These are phyloP conservation scores for Catharus bicknelli DNA, from an alignment of 2,113 vertebrate species.

Conservation along the genomic window DNA sequence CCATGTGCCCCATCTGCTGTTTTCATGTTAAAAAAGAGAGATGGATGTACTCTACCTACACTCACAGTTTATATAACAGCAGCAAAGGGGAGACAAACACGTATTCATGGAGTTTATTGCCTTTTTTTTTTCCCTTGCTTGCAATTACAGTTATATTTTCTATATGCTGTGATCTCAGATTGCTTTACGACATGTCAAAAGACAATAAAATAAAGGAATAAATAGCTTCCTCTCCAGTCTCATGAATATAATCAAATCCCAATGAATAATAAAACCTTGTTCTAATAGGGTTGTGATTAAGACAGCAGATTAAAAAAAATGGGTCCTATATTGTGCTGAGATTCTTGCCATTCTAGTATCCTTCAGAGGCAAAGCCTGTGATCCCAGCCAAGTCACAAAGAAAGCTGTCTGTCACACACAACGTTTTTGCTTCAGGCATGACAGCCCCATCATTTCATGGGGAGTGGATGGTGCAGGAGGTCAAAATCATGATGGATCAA, in stretches of 20 bases:
- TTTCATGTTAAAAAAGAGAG: conserved; percentile 36
- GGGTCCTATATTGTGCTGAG: conserved; percentile 54
- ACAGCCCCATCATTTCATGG: conserved; percentile 63
- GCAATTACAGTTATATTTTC: not conserved
- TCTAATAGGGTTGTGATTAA: conserved; percentile 45
- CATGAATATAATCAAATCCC: conserved; percentile 49
- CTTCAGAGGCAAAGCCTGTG: conserved; percentile 36
- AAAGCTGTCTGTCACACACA: conserved; percentile 62
- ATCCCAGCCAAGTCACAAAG: conserved; percentile 58
- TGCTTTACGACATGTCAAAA: not conserved
- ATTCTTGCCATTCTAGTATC: conserved; percentile 49
- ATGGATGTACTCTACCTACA: conserved; percentile 34
- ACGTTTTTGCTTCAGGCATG: conserved; percentile 45
- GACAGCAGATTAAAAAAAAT: conserved; percentile 50
- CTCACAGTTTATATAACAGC: not conserved
- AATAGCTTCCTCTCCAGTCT: conserved; percentile 14
- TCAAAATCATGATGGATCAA: conserved; percentile 65
- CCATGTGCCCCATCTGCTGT: conserved; percentile 57
- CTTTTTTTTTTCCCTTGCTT: not conserved
- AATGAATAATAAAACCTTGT: conserved; percentile 62
- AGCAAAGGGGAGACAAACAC: not conserved
- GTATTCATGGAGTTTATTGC: not conserved
- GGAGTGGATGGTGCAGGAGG: conserved; percentile 56
- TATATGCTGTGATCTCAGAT: not conserved
- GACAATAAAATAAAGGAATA: not conserved